phyloP scores from a whole-genome alignment of 2,113 vertebrate species.

The Rostratula benghalensis region DNA sequence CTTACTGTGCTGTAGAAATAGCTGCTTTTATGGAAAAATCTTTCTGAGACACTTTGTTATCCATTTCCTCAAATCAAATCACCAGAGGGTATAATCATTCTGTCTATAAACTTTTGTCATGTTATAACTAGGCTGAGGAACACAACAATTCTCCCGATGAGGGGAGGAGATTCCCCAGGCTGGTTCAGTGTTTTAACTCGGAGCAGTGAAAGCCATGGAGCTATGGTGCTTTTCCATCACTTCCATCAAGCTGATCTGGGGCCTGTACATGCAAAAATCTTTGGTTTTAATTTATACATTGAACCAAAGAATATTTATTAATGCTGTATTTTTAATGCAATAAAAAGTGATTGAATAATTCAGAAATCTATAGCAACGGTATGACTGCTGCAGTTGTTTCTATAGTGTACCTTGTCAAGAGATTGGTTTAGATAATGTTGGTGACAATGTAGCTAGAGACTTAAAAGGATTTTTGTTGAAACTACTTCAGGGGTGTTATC shows the following conservation, averaged over 20 bases:
- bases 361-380: background rate
- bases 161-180: background rate
- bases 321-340: background rate
- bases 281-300: background rate
- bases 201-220: background rate
- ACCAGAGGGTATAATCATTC: background rate
- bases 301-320: background rate
- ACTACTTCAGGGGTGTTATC: background rate
- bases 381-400: background rate
- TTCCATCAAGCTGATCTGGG: background rate
- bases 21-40: constrained; percentile 5
- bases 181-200: background rate
- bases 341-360: background rate
- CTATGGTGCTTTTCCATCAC: background rate
- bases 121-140: background rate
- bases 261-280: background rate
- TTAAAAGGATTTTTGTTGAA: background rate
- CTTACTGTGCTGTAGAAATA: background rate
- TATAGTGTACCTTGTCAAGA: background rate
- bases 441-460: background rate
- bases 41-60: background rate
- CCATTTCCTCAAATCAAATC: background rate
- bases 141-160: background rate
- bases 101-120: constrained; percentile 2
- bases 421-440: background rate